A percentile compares a stretch with the other conserved stretches of the same genome.
These are phyloP conservation scores for Podilymbus podiceps DNA, from an alignment of 2,113 vertebrate species.

Conservation along the genomic window DNA sequence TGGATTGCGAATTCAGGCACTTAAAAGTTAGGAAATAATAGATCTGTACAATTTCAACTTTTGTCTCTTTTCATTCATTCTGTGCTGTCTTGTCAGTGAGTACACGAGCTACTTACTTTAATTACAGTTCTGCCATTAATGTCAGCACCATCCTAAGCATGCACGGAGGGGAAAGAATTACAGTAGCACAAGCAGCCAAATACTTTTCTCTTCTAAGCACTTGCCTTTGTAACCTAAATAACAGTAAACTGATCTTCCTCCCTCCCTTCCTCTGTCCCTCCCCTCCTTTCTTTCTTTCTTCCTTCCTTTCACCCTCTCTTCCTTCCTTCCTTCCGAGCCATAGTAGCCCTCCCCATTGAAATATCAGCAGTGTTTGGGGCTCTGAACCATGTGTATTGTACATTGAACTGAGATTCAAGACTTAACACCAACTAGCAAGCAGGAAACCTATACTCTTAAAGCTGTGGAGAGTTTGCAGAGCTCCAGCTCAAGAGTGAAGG, in stretches of 20 bases:
- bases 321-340: neutral
- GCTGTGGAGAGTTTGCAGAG: neutral
- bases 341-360: neutral
- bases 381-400: neutral
- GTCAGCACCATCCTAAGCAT: neutral
- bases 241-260: neutral
- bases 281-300: neutral
- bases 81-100: neutral
- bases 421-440: neutral
- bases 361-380: neutral
- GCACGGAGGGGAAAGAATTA: neutral
- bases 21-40: neutral
- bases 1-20: neutral
- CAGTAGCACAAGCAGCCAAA: neutral
- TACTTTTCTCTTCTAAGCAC: neutral
- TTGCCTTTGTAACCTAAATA: neutral
- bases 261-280: neutral
- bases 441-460: neutral
- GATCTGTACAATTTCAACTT: neutral
- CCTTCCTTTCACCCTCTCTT: neutral
- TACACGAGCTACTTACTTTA: neutral
- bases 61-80: neutral
- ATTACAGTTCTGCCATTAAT: neutral
- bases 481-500: neutral
- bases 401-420: neutral